Evolutionary conservation across 2,888 invertebrate genomes (phyloP).

Genomic region (Rugalucina vietnamica): DNA sequence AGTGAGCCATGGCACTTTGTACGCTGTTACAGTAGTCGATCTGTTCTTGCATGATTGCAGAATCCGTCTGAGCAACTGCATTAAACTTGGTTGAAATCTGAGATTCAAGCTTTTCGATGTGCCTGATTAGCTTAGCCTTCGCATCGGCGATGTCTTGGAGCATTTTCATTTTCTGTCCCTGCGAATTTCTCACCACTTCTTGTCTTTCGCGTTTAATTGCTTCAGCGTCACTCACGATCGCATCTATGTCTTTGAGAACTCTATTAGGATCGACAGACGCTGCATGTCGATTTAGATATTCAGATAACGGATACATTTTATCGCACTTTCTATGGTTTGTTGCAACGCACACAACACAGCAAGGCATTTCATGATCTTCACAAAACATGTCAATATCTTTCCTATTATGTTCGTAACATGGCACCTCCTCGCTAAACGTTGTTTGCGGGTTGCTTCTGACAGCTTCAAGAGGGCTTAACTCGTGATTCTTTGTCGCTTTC

Average conservation of each 20-base stretch:
- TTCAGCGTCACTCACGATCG: conserved; percentile 48
- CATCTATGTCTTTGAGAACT: conserved; percentile 57
- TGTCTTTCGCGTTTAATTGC: conserved; percentile 52
- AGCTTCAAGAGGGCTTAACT: conserved; percentile 56
- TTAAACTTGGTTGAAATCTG: conserved; percentile 56
- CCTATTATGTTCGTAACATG: conserved; percentile 57
- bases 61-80: conserved; percentile 55
- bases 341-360: conserved; percentile 64
- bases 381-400: conserved; percentile 66
- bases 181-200: conserved; percentile 52
- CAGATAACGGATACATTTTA: conserved; percentile 54
- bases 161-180: conserved; percentile 54
- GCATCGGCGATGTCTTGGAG: conserved; percentile 54
- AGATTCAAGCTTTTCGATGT: conserved; percentile 58
- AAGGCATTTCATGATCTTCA: conserved; percentile 61
- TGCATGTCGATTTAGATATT: conserved; percentile 47
- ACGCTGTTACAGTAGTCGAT: conserved; percentile 61
- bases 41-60: conserved; percentile 57
- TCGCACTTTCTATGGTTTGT: conserved; percentile 59
- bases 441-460: conserved; percentile 63
- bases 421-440: conserved; percentile 55
- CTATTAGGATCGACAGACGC: conserved; percentile 39
- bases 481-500: conserved; percentile 63
- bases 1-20: conserved; percentile 58
- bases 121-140: conserved; percentile 52